A percentile compares a stretch with the other conserved stretches of the same genome.
These are phyloP conservation scores for Ypsolopha sequella DNA, from an alignment of 2,888 invertebrate species.

Conservation along the genomic window DNA sequence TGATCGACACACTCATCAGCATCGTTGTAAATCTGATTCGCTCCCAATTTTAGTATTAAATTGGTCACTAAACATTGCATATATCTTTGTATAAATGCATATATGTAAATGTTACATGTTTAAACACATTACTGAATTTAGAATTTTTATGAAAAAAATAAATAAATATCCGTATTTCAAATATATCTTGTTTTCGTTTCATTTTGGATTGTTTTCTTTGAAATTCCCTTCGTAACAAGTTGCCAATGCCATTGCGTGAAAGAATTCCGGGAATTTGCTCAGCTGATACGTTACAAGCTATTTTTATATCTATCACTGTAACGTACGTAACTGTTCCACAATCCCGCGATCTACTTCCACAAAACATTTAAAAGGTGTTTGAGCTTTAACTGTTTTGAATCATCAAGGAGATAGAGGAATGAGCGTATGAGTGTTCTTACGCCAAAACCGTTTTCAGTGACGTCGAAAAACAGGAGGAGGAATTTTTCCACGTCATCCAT, in stretches of 20 bases:
- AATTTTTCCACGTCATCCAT: slow-evolving; percentile 65
- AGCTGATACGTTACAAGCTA: slow-evolving; percentile 28
- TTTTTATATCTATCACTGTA: slow-evolving; percentile 29
- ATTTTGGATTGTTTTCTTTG: slow-evolving; percentile 21
- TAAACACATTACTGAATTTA: slow-evolving; percentile 72
- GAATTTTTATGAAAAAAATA: slow-evolving; percentile 72
- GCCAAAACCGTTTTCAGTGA: slow-evolving; percentile 13
- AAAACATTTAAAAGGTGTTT: not conserved
- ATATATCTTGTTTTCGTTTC: slow-evolving; percentile 55
- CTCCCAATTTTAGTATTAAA: slow-evolving; percentile 65
- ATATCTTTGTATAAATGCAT: slow-evolving; percentile 72
- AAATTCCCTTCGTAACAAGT: not conserved
- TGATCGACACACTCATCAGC: slow-evolving; percentile 47
- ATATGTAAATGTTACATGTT: slow-evolving; percentile 72
- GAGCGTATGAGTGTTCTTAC: not conserved
- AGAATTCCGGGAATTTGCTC: slow-evolving; percentile 8
- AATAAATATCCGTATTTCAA: slow-evolving; percentile 73
- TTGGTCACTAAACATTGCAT: slow-evolving; percentile 65
- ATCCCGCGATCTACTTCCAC: slow-evolving; percentile 23
- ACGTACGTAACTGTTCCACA: slow-evolving; percentile 30
- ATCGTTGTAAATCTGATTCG: slow-evolving; percentile 56
- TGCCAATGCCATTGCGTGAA: not conserved
- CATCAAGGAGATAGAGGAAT: not conserved
- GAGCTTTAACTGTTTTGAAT: not conserved
- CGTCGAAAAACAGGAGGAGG: slow-evolving; percentile 25